These are phyloP conservation scores for Sebastes schlegelii DNA, from an alignment of 2,113 vertebrate species.

Conservation along the genomic window DNA sequence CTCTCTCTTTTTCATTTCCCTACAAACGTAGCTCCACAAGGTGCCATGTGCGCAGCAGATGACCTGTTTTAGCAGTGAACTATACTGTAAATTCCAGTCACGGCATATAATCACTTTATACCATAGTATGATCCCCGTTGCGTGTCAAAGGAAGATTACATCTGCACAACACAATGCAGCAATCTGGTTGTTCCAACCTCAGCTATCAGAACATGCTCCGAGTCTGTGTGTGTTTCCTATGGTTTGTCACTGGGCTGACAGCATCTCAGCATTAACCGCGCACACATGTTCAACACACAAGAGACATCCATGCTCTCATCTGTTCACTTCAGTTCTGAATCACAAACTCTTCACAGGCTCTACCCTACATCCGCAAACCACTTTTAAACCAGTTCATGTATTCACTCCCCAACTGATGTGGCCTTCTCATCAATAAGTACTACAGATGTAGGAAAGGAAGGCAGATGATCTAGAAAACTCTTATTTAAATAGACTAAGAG, in stretches of 20 bases:
- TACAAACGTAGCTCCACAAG: conserved; percentile 25
- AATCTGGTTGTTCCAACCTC: conserved; percentile 59
- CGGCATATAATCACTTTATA: conserved; percentile 60
- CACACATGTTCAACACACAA: conserved; percentile 68
- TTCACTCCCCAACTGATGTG: conserved; percentile 51
- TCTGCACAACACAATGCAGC: conserved; percentile 65
- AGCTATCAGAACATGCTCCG: conserved; percentile 58
- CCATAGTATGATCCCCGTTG: conserved; percentile 59
- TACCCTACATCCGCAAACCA: conserved; percentile 38
- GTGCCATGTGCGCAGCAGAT: conserved; percentile 76
- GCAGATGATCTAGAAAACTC: not conserved
- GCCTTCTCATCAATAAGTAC: conserved; percentile 24
- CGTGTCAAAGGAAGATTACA: conserved; percentile 74
- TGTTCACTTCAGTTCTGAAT: conserved; percentile 42
- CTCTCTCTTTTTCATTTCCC: conserved; percentile 31
- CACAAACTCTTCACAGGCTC: conserved; percentile 47
- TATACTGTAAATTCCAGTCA: conserved; percentile 64
- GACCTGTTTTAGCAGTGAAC: conserved; percentile 56
- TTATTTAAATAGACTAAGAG: not conserved
- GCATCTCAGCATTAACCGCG: conserved; percentile 60
- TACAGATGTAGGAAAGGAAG: conserved; percentile 21
- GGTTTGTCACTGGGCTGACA: conserved; percentile 59
- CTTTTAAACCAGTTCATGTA: conserved; percentile 44
- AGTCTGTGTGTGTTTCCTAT: conserved; percentile 41
- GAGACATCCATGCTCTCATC: conserved; percentile 52